Evolutionary conservation across 1,140 invertebrate species (phyloP).

Genomic region (Cyphomyrmex costatus): DNA sequence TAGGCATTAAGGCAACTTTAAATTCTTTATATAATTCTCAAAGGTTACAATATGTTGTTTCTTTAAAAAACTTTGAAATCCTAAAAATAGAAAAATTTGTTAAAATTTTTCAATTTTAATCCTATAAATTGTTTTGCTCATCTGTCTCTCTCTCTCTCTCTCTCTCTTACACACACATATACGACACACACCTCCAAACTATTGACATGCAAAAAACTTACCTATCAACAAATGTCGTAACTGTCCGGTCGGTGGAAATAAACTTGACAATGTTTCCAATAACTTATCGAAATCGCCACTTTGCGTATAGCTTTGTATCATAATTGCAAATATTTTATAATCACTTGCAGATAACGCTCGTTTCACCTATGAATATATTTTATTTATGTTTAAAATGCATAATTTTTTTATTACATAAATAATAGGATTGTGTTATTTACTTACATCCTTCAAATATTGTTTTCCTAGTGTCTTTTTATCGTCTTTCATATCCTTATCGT

Average conservation of each 20-base stretch:
- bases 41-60: constrained; percentile 76
- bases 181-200: not conserved
- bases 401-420: not conserved
- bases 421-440: constrained; percentile 37
- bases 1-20: not conserved
- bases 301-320: constrained; percentile 88
- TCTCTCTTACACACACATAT: too few species aligned
- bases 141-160: too few species aligned
- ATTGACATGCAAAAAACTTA: constrained; percentile 69
- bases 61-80: constrained; percentile 80
- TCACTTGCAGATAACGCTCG: constrained; percentile 85
- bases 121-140: not conserved
- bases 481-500: constrained; percentile 57
- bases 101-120: constrained; percentile 17
- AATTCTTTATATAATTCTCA: constrained; percentile 64
- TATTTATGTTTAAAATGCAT: constrained; percentile 31
- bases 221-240: constrained; percentile 89
- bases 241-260: constrained; percentile 86
- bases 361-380: constrained; percentile 86
- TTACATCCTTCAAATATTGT: constrained; percentile 79
- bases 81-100: constrained; percentile 70
- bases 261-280: constrained; percentile 84
- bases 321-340: constrained; percentile 88
- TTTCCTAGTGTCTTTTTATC: constrained; percentile 78
- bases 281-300: constrained; percentile 87